Evolutionary conservation across 2,888 invertebrate species (phyloP), one percentile per base, ranked within the genome.

Genomic region (Lepidochitona cinerea): DNA sequence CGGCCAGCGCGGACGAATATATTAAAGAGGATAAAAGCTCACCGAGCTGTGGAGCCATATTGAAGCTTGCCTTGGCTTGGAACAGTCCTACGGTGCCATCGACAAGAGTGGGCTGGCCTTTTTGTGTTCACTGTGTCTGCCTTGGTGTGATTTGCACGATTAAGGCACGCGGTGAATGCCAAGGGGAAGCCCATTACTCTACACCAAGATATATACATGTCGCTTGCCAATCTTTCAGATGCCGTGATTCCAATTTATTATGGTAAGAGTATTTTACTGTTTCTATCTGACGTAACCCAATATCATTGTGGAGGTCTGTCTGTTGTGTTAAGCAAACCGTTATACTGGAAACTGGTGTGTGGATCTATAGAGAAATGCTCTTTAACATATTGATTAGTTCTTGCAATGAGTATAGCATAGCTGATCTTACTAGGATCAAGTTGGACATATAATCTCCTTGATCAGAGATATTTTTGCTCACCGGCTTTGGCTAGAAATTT

Each of bases 151-250:
- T 37, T 93, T 93, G 87, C 90, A 91, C 92, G 91, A 93, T 94
- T 97, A 97, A 97, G 97, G 97, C 97, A 97, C 97, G 97, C 97
- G 97, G 97, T 97, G 97, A 97, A 97, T 97, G 97, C 97, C 97
- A 97, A 97, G 96, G 96, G 96, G 94, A 95, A 95, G 94, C 81
- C 79, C 72, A 64, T 73, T 54, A 26, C 37, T 37, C 35, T 35
- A 23, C 66, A 1, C 26, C 41, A 41, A 41, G 41, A 41, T 41
- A 41, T 41, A 1, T 23, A 23, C 59, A 23, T 59, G 18, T 49
- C 7, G 49, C 7, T 23, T n/a, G 18, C 2, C 7, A 7, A 23
- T 4, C 49, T 49, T 41, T 41, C 41, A 41, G 9, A 49, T 49
- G 49, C 23, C 49, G 49, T 18, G 7, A 18, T 41, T 41, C 9